These are phyloP conservation scores for Pipa parva DNA, from an alignment of 2,113 vertebrate species.

Conservation along the genomic window DNA sequence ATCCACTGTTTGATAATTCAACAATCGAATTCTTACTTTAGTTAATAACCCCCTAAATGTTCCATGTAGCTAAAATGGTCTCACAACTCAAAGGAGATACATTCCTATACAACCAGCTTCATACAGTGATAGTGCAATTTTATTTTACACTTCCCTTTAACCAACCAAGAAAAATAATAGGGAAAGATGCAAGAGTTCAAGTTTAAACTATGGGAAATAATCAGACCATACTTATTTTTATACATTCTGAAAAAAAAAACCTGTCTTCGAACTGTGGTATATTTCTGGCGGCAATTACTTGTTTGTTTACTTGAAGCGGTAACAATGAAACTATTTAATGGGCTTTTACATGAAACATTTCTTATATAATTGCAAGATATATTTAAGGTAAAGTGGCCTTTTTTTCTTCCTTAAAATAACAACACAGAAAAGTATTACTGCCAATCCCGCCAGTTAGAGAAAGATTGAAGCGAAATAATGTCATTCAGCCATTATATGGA, in stretches of 20 bases:
- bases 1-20: too few species aligned
- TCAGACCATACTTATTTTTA: neutral
- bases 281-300: conserved; percentile 5
- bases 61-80: too few species aligned
- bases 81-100: too few species aligned
- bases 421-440: neutral
- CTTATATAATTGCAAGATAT: neutral
- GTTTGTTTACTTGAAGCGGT: neutral
- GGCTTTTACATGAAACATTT: neutral
- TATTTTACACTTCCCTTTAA: too few species aligned
- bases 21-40: too few species aligned
- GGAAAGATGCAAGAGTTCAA: neutral
- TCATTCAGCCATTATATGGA: conserved; percentile 58
- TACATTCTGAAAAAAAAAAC: neutral
- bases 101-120: too few species aligned
- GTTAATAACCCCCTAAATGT: too few species aligned
- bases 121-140: too few species aligned
- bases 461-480: conserved; percentile 52
- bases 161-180: neutral
- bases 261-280: neutral
- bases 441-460: conserved; percentile 49
- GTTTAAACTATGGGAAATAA: neutral
- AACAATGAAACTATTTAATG: neutral
- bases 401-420: neutral
- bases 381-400: neutral